Percentiles rank a stretch among this genome's conserved stretches.
Evolutionary conservation across 2,888 invertebrate genomes (phyloP).

Genomic region (Hydroisotoma schaefferi): DNA sequence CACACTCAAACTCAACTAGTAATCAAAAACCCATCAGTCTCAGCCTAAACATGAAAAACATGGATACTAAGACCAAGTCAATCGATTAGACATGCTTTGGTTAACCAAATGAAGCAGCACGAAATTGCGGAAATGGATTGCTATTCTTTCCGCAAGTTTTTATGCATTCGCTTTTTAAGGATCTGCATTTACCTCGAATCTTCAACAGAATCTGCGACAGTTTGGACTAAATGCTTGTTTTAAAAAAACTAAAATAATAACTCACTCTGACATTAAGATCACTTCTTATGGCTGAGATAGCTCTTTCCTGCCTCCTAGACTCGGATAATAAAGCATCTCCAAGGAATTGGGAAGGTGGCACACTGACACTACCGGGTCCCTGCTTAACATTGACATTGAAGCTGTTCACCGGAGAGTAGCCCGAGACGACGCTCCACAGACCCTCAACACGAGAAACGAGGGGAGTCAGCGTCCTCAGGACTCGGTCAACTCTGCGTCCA

Average conservation of each 20-base stretch:
- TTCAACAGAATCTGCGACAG: no score
- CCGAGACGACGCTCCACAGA: constrained; percentile 46
- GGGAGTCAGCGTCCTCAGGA: constrained; percentile 45
- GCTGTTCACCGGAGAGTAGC: constrained; percentile 20
- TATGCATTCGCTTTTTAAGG: no score
- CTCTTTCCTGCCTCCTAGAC: constrained; percentile 46
- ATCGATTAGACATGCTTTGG: no score
- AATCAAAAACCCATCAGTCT: no score
- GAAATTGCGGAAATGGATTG: no score
- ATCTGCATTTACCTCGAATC: no score
- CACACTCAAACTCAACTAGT: no score
- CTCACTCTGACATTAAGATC: constrained; percentile 46
- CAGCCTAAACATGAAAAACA: no score
- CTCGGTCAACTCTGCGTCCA: constrained; percentile 46
- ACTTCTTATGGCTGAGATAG: constrained; percentile 46
- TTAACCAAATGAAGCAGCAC: no score
- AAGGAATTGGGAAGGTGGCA: constrained; percentile 42
- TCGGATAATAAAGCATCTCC: constrained; percentile 46
- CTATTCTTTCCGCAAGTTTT: no score
- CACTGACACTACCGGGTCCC: constrained; percentile 32
- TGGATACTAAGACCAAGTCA: no score
- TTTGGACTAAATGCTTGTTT: no score
- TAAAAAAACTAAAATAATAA: constrained; percentile 5
- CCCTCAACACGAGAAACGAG: constrained; percentile 47
- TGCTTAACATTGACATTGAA: constrained; percentile 30